Conservation (phyloP, 2,797 vertebrate species). For the Brotula barbata region DNA sequence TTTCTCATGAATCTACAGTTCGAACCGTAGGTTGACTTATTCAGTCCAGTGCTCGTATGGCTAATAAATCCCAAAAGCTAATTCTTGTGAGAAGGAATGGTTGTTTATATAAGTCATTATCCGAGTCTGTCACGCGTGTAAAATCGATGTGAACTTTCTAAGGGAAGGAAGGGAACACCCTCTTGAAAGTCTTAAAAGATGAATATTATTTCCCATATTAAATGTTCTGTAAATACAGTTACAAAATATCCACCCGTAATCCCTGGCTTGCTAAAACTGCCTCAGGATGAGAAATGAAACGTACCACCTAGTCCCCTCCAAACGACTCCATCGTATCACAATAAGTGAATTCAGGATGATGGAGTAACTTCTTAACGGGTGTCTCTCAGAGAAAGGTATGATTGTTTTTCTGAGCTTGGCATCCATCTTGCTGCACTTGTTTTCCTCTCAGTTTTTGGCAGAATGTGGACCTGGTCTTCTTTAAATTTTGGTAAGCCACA, state of each 20-base stretch:
- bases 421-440: slow-evolving; percentile 20
- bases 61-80: slow-evolving; percentile 22
- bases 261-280: slow-evolving; percentile 11
- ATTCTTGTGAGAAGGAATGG: neutral
- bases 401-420: slow-evolving; percentile 36
- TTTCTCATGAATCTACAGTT: neutral
- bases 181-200: slow-evolving; percentile 18
- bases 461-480: slow-evolving; percentile 27
- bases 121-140: slow-evolving; percentile 14
- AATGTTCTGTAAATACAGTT: slow-evolving; percentile 27
- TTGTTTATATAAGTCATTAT: slow-evolving; percentile 24
- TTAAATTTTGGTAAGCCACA: slow-evolving; percentile 38
- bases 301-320: slow-evolving; percentile 15
- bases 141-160: slow-evolving; percentile 14
- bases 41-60: slow-evolving; percentile 6
- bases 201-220: slow-evolving; percentile 18
- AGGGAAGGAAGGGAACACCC: slow-evolving; percentile 5
- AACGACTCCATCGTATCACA: slow-evolving; percentile 7
- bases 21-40: neutral
- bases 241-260: slow-evolving; percentile 19
- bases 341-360: slow-evolving; percentile 19
- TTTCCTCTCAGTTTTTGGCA: slow-evolving; percentile 23
- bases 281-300: slow-evolving; percentile 30
- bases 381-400: slow-evolving; percentile 3
- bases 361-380: slow-evolving; percentile 18